Conservation (phyloP, 1,140 invertebrate species). For the Drosophila ercepeae region DNA sequence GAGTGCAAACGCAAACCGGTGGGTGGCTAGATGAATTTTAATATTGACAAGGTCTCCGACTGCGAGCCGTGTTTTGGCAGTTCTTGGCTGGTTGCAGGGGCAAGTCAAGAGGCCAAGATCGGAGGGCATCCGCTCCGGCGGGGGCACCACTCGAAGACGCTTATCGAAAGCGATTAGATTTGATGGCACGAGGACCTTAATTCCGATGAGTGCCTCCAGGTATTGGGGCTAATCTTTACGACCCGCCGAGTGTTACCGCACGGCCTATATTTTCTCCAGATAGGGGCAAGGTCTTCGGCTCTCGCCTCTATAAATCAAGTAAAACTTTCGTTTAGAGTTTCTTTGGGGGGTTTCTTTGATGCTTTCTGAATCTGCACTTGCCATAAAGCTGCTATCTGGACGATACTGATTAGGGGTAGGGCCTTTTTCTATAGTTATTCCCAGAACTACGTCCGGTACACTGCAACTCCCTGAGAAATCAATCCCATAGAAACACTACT, state of each 20-base stretch:
- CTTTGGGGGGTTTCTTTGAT: neutral
- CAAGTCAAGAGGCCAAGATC: too few species aligned
- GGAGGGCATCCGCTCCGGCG: neutral
- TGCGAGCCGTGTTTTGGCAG: slow-evolving; percentile 18
- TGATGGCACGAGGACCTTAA: slow-evolving; percentile 13
- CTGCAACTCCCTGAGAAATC: too few species aligned
- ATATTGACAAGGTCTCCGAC: slow-evolving; percentile 1
- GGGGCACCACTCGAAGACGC: slow-evolving; percentile 14
- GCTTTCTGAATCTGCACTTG: too few species aligned
- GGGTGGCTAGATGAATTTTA: neutral
- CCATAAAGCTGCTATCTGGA: too few species aligned
- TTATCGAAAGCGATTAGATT: slow-evolving; percentile 44
- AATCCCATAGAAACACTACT: too few species aligned
- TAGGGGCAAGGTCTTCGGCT: neutral
- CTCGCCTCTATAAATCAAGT: slow-evolving; percentile 1
- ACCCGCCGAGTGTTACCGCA: slow-evolving; percentile 18
- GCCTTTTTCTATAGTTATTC: neutral
- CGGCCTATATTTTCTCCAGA: slow-evolving; percentile 15
- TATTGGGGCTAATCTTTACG: slow-evolving; percentile 30
- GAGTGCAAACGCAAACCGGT: neutral
- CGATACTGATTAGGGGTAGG: neutral
- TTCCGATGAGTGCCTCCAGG: slow-evolving; percentile 13
- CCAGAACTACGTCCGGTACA: too few species aligned
- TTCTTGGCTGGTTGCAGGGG: neutral
- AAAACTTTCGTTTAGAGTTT: slow-evolving; percentile 3